Evolutionary conservation across 2,113 vertebrate species (phyloP), one percentile per base, ranked within the genome.

Genomic region (Neomonachus schauinslandi): DNA sequence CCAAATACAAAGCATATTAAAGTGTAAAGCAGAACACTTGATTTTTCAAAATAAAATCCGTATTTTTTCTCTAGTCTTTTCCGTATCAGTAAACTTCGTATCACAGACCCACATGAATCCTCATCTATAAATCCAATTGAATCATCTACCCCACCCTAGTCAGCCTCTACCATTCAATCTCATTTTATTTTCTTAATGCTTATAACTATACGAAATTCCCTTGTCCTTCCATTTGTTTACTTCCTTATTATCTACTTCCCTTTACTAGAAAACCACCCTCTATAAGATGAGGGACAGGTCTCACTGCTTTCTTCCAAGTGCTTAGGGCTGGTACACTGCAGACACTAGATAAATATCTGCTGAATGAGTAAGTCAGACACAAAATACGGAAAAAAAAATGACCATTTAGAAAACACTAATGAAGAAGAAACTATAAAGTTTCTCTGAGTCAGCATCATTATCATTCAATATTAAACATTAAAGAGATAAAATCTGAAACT

Each of bases 381-480:
- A 39, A 89, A 87, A 76, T 42, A 86, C 5, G 46, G 61, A 46
- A 57, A 91, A 63, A 33, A 28, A 86, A 81, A 31, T 67, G 65
- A 74, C 49, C 81, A 88, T 65, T 94, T 91, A 71, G 55, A 87
- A 95, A 94, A 90, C 61, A 82, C n/a, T 94, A 91, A 79, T 53
- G 33, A 89, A 89, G 33, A 72, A 13, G 11, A 7, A 96, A 82
- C 83, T 26, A 81, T 46, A 57, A 91, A 46, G 4, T 36, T 82
- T 84, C 77, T 84, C 36, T 74, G 85, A 71, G 42, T 71, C 42
- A 69, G 57, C 15, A 77, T 49, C 63, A 90, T 74, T 51, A 77
- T 89, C 67, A 86, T 81, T 97, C 84, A 92, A 77, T 61, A 90
- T 22, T 46, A 96, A 89, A 55, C 28, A 65, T 65, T 84, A 57